Evolutionary conservation across 2,888 invertebrate species (phyloP).

Genomic region (Sarcophaga caerulescens): DNA sequence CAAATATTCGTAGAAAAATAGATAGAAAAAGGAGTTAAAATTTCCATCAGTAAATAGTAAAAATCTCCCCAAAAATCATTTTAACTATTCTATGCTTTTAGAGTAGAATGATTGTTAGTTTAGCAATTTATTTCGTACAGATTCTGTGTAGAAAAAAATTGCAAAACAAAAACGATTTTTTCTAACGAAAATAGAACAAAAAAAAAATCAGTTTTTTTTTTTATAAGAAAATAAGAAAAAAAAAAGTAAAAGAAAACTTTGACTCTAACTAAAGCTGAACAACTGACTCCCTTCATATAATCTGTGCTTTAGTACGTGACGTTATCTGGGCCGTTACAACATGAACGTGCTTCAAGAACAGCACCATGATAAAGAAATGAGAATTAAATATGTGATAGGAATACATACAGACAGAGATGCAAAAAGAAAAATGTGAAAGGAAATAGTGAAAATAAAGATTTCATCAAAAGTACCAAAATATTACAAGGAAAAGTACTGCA

Average conservation of each 20-base stretch:
- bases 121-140: conserved; percentile 23
- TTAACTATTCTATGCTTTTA: conserved; percentile 47
- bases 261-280: conserved; percentile 34
- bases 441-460: not conserved
- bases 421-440: not conserved
- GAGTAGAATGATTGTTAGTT: not conserved
- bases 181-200: conserved; percentile 7
- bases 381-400: not conserved
- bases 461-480: not conserved
- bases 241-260: conserved; percentile 21
- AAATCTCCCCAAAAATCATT: not conserved
- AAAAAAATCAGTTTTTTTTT: conserved; percentile 19
- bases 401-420: not conserved
- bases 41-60: conserved; percentile 54
- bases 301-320: conserved; percentile 80
- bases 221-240: not conserved
- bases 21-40: conserved; percentile 25
- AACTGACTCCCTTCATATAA: conserved; percentile 73
- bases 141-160: conserved; percentile 39
- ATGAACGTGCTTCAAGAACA: conserved; percentile 74
- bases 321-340: conserved; percentile 80
- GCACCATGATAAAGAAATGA: conserved; percentile 18
- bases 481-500: not conserved
- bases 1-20: conserved; percentile 43
- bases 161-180: conserved; percentile 1